phyloP scores from a whole-genome alignment of 2,797 vertebrate genomes.

The Hypotaenidia okinawae region DNA sequence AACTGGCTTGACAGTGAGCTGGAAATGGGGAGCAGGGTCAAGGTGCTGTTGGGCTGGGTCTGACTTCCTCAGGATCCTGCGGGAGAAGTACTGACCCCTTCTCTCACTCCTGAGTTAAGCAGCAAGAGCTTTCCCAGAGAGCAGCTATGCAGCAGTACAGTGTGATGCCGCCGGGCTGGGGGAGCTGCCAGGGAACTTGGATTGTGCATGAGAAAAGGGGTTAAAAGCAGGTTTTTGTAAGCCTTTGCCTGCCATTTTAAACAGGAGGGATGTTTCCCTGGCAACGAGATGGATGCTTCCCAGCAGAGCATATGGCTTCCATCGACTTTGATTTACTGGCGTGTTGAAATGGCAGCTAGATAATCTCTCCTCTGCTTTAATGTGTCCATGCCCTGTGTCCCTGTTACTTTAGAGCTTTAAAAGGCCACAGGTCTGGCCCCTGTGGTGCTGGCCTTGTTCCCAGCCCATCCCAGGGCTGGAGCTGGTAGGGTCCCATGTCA shows the following conservation, averaged over 20 bases:
- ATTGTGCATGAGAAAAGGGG: not conserved
- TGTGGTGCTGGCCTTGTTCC: not conserved
- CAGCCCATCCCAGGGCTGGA: not conserved
- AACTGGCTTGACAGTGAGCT: not conserved
- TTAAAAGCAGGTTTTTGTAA: conserved; percentile 53
- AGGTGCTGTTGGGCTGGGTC: not conserved
- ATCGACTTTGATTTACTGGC: conserved; percentile 49
- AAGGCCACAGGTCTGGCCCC: not conserved
- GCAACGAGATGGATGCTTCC: conserved; percentile 70
- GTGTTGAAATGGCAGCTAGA: conserved; percentile 60
- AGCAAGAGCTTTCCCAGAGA: not conserved
- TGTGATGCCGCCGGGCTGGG: accelerated
- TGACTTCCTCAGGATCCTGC: not conserved
- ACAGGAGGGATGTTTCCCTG: conserved; percentile 56
- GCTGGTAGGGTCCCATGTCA: not conserved
- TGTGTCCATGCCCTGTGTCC: not conserved
- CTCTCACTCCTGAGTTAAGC: not conserved
- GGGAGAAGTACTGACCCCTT: not conserved
- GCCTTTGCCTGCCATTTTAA: conserved; percentile 67
- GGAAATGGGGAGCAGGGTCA: not conserved
- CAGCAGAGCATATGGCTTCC: conserved; percentile 61
- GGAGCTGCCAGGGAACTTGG: not conserved
- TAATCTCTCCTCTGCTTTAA: conserved; percentile 37
- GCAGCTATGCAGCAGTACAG: not conserved
- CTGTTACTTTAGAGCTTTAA: not conserved